A percentile compares a stretch with the other conserved stretches of the same genome.
Evolutionary conservation across 1,140 invertebrate species (phyloP).

Genomic region (Drosophila sp.): DNA sequence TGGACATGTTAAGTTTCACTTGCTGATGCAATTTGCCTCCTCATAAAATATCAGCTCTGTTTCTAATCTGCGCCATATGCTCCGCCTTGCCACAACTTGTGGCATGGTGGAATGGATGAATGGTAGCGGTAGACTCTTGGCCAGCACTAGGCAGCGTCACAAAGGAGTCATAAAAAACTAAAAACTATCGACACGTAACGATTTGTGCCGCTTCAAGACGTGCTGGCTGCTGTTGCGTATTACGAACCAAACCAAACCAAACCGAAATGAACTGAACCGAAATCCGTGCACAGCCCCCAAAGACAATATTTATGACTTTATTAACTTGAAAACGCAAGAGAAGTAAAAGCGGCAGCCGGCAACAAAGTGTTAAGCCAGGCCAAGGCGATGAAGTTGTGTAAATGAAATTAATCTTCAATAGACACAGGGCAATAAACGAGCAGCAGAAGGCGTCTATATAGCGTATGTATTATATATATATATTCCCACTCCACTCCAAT

Average conservation of each 20-base stretch:
- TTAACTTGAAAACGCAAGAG: slow-evolving; percentile 75
- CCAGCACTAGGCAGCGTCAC: slow-evolving; percentile 55
- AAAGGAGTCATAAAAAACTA: slow-evolving; percentile 66
- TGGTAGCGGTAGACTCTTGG: neutral
- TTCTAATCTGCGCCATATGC: slow-evolving; percentile 78
- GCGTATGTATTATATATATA: too few species aligned
- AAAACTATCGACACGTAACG: slow-evolving; percentile 68
- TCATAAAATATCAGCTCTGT: slow-evolving; percentile 55
- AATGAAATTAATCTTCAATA: slow-evolving; percentile 84
- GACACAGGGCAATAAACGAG: slow-evolving; percentile 80
- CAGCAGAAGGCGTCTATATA: slow-evolving; percentile 44
- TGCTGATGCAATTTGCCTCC: slow-evolving; percentile 52
- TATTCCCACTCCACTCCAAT: neutral
- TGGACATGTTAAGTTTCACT: slow-evolving; percentile 42
- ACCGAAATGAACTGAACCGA: slow-evolving; percentile 28
- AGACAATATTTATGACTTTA: slow-evolving; percentile 83
- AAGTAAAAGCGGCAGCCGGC: slow-evolving; percentile 42
- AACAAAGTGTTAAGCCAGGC: slow-evolving; percentile 76
- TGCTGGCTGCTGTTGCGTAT: slow-evolving; percentile 58
- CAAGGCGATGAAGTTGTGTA: slow-evolving; percentile 81
- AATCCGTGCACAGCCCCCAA: slow-evolving; percentile 66
- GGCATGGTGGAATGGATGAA: neutral
- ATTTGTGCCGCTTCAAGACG: slow-evolving; percentile 64
- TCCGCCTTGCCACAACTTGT: slow-evolving; percentile 26
- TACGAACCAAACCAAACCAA: slow-evolving; percentile 51